Evolutionary conservation across 1,140 invertebrate species (phyloP).

Genomic region (Drosophila grimshawi): DNA sequence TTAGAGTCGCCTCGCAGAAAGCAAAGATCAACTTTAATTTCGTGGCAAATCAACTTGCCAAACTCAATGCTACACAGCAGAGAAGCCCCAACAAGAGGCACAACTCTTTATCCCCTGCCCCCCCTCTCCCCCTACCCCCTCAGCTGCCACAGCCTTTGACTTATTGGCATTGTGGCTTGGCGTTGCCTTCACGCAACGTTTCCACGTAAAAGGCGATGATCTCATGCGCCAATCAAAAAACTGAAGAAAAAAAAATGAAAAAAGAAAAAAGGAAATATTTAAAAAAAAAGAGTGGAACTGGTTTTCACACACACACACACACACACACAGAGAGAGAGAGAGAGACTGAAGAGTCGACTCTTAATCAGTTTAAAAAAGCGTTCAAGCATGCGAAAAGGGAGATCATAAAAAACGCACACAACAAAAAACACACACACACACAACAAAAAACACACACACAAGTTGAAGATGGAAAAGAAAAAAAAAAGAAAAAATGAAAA

Average conservation of each 20-base stretch:
- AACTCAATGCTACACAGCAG: constrained; percentile 4
- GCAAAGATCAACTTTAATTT: constrained; percentile 76
- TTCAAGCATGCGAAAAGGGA: constrained; percentile 75
- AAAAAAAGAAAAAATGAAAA: constrained; percentile 11
- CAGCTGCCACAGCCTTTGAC: constrained; percentile 26
- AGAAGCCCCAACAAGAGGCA: not conserved
- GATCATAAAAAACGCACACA: constrained; percentile 48
- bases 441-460: not conserved
- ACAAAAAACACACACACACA: not conserved
- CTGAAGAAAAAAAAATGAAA: constrained; percentile 20
- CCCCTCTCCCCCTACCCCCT: not conserved
- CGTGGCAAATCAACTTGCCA: constrained; percentile 75
- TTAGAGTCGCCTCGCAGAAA: not conserved
- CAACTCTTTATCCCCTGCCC: not conserved
- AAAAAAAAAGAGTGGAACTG: constrained; percentile 49
- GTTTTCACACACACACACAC: constrained; percentile 58
- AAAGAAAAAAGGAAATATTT: constrained; percentile 14
- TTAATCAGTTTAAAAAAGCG: constrained; percentile 82
- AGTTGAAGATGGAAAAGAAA: constrained; percentile 19
- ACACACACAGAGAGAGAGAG: constrained; percentile 29
- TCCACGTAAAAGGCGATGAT: constrained; percentile 79
- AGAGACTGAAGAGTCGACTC: constrained; percentile 76
- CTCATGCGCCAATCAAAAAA: constrained; percentile 71
- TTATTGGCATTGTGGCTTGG: constrained; percentile 39
- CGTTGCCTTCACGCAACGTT: constrained; percentile 73